A percentile compares a stretch with the other conserved stretches of the same genome.
Evolutionary conservation across 35 echinoderm and acorn worm species (phyloP).

Genomic region (Patiria miniata): DNA sequence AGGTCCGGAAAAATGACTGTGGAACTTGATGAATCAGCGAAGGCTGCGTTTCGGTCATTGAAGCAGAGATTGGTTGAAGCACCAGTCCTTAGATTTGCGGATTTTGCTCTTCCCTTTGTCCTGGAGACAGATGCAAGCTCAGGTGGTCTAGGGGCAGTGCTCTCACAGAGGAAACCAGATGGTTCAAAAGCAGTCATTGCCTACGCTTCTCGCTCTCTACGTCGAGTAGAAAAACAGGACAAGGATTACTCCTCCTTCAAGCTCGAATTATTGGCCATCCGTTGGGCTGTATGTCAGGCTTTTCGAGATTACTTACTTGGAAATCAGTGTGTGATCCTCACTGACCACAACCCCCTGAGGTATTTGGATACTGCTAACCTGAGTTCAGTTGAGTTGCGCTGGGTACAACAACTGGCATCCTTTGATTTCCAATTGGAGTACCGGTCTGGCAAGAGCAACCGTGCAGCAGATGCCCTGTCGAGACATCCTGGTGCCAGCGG

Average conservation of each 20-base stretch:
- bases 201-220: slow-evolving; percentile 60
- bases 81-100: no score
- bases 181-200: slow-evolving; percentile 50
- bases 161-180: no score
- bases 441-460: no score
- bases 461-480: slow-evolving; percentile 61
- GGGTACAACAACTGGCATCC: slow-evolving; percentile 57
- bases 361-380: slow-evolving; percentile 64
- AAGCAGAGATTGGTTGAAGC: slow-evolving; percentile 46
- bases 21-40: no score
- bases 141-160: no score
- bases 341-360: slow-evolving; percentile 73
- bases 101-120: no score
- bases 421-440: slow-evolving; percentile 65
- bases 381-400: slow-evolving; percentile 52
- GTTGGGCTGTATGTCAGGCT: slow-evolving; percentile 74
- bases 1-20: no score
- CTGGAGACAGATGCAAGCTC: no score
- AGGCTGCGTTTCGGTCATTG: slow-evolving; percentile 32
- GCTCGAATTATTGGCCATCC: no score
- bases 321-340: no score
- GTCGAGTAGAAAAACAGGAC: slow-evolving; percentile 51
- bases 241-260: slow-evolving; percentile 58
- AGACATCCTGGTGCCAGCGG: no score
- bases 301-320: slow-evolving; percentile 64